Conservation (phyloP, 2,113 vertebrate genomes). For the Azemiops feae region DNA sequence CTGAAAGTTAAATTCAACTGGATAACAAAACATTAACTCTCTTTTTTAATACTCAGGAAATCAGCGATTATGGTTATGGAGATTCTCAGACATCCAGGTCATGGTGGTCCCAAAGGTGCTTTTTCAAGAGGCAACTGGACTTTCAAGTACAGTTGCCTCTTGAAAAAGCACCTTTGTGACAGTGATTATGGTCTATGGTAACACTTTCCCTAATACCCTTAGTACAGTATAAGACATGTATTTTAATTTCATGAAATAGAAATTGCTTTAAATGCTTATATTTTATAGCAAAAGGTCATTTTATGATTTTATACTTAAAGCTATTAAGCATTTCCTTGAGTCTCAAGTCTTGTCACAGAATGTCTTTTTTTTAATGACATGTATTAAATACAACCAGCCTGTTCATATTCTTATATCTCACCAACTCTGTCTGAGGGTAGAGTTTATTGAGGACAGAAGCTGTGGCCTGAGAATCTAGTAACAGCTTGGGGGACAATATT, state of each 20-base stretch:
- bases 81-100: no score
- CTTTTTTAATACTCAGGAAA: neutral
- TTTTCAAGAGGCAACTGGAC: no score
- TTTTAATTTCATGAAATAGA: neutral
- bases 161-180: no score
- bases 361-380: neutral
- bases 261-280: neutral
- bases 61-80: neutral
- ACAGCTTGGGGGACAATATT: neutral
- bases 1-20: neutral
- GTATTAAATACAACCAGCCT: neutral
- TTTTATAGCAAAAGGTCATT: conserved; percentile 33
- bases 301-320: neutral
- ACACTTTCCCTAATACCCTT: neutral
- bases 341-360: neutral
- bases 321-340: conserved; percentile 34
- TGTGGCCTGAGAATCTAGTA: neutral
- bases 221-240: neutral
- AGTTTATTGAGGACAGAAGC: neutral
- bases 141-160: no score
- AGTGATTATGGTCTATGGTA: neutral
- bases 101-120: no score
- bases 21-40: neutral
- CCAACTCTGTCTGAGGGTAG: neutral
- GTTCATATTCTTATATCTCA: neutral